phyloP scores from a whole-genome alignment of 2,888 invertebrate genomes.

The Iphiclides podalirius region DNA sequence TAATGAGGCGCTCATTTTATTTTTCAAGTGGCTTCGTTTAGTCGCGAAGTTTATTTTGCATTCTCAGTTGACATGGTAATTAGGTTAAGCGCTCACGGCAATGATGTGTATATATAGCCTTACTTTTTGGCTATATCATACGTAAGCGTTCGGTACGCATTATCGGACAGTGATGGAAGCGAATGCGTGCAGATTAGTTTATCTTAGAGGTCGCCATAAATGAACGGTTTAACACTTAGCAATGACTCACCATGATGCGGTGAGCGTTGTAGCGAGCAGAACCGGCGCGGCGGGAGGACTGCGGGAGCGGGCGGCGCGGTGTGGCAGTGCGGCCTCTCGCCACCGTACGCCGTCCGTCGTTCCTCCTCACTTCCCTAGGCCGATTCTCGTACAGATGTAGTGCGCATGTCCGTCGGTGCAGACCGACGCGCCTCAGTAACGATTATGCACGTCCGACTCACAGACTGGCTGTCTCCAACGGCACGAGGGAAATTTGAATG shows the following conservation, averaged over 20 bases:
- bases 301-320: conserved; percentile 65
- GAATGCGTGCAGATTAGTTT: conserved; percentile 23
- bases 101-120: conserved; percentile 9
- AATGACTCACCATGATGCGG: conserved; percentile 79
- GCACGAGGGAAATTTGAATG: conserved; percentile 65
- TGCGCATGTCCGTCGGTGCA: conserved; percentile 76
- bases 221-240: conserved; percentile 69
- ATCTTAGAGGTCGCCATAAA: conserved; percentile 54
- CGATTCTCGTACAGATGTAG: conserved; percentile 45
- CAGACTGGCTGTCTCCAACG: conserved; percentile 72
- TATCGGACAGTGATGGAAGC: conserved; percentile 5
- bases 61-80: conserved; percentile 30
- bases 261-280: conserved; percentile 68
- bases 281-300: conserved; percentile 74
- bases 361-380: conserved; percentile 64
- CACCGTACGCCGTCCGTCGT: conserved; percentile 54
- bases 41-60: conserved; percentile 22
- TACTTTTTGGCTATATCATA: conserved; percentile 15
- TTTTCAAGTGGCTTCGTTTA: conserved; percentile 14
- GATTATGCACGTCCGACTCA: conserved; percentile 70
- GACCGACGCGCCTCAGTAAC: conserved; percentile 71
- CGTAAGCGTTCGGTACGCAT: conserved; percentile 12
- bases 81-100: conserved; percentile 33
- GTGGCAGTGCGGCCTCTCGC: conserved; percentile 52
- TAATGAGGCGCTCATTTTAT: conserved; percentile 22